These are phyloP conservation scores for Proteles cristata DNA, from an alignment of 2,113 vertebrate species.

Conservation along the genomic window DNA sequence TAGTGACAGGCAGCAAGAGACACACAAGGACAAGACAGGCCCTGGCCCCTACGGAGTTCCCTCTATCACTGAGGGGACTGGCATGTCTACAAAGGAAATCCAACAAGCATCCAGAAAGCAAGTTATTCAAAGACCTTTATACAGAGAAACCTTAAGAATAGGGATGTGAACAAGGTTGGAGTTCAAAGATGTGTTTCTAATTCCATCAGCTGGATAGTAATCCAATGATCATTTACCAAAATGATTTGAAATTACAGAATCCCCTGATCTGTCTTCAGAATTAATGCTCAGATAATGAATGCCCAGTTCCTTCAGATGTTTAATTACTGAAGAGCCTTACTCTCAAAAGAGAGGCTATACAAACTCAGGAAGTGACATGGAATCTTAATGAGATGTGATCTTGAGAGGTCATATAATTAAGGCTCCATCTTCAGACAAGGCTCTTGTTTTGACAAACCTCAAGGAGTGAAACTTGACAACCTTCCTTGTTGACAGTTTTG, in stretches of 20 bases:
- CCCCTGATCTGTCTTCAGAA: constrained; percentile 65
- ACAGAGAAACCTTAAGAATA: constrained; percentile 37
- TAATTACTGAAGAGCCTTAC: constrained; percentile 70
- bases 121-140: constrained; percentile 55
- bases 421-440: constrained; percentile 49
- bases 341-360: constrained; percentile 45
- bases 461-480: background rate
- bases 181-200: constrained; percentile 63
- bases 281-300: constrained; percentile 70
- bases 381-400: constrained; percentile 65
- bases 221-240: constrained; percentile 72
- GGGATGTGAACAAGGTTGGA: constrained; percentile 23
- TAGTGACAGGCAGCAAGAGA: background rate
- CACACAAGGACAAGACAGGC: background rate
- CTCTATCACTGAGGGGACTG: background rate
- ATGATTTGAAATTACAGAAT: constrained; percentile 70
- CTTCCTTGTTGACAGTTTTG: constrained; percentile 50
- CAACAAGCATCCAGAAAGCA: background rate
- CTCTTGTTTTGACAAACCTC: constrained; percentile 25
- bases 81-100: constrained; percentile 42
- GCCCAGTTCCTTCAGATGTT: constrained; percentile 62
- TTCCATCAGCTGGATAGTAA: constrained; percentile 49
- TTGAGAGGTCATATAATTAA: constrained; percentile 57
- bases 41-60: background rate
- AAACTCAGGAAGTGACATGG: constrained; percentile 48